These are phyloP conservation scores for Erpobdella octoculata DNA, from an alignment of 2,888 invertebrate species.

Conservation along the genomic window DNA sequence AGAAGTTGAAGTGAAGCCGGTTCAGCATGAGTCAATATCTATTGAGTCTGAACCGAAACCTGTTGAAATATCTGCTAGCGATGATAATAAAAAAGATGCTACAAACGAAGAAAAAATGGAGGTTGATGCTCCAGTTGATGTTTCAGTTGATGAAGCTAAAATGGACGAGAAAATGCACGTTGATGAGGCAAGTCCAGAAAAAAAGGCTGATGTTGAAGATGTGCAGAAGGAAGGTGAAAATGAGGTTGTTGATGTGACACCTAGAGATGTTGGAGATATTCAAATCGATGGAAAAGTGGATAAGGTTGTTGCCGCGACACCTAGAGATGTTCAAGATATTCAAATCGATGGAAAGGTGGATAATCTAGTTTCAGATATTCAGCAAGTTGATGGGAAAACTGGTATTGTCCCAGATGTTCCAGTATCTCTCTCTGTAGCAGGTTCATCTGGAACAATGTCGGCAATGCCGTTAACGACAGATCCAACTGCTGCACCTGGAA, in stretches of 20 bases:
- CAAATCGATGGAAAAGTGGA: conserved; percentile 8
- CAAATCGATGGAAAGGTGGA: neutral
- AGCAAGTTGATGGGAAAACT: neutral
- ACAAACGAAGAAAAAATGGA: conserved; percentile 8
- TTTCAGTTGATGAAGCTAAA: conserved; percentile 18
- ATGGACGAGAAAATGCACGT: neutral
- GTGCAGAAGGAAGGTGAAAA: neutral
- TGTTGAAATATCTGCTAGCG: neutral
- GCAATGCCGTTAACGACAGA: neutral
- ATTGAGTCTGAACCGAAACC: too few species aligned
- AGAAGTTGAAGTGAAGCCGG: too few species aligned
- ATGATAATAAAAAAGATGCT: conserved; percentile 17
- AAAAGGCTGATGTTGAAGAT: neutral
- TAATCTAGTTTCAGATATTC: neutral
- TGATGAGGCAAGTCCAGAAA: conserved; percentile 12
- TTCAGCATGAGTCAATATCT: too few species aligned
- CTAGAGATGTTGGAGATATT: neutral
- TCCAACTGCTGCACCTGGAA: neutral
- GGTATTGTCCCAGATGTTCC: neutral
- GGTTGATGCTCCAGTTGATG: conserved; percentile 9
- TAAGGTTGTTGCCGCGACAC: neutral
- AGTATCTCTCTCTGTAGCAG: neutral
- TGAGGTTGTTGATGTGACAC: neutral
- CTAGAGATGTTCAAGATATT: neutral
- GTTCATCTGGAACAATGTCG: neutral